Percentiles rank a stretch among this genome's conserved stretches.
Conservation (phyloP, 2,113 vertebrate genomes). For the Syrrhaptes paradoxus region DNA sequence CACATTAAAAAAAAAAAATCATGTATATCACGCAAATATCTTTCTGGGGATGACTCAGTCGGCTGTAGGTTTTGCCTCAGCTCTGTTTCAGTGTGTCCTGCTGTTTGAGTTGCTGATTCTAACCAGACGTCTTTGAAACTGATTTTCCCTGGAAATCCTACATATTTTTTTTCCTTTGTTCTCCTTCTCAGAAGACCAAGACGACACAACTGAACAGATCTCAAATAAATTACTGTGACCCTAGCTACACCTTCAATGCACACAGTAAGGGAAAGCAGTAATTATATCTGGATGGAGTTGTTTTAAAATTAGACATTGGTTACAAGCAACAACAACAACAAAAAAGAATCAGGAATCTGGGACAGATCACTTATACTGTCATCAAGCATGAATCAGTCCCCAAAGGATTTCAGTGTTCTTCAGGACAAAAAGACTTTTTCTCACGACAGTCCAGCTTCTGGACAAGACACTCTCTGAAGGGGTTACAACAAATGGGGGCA, state of each 20-base stretch:
- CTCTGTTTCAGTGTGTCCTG: not conserved
- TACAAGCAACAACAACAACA: not conserved
- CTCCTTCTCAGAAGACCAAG: not conserved
- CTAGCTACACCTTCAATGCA: not conserved
- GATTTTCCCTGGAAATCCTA: not conserved
- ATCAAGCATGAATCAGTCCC: not conserved
- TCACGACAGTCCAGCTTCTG: not conserved
- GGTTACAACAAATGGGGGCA: not conserved
- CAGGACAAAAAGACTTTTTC: not conserved
- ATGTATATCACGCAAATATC: not conserved
- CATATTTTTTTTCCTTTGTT: not conserved
- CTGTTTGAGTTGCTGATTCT: not conserved
- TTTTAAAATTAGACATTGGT: not conserved
- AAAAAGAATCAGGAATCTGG: not conserved
- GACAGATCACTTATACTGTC: not conserved
- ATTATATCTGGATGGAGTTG: not conserved
- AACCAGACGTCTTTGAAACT: not conserved
- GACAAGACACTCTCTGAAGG: not conserved
- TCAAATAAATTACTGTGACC: not conserved
- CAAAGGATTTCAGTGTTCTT: not conserved
- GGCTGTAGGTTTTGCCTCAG: not conserved
- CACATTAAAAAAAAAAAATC: not conserved
- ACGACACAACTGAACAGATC: not conserved
- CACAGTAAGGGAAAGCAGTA: not conserved
- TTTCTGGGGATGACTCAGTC: not conserved